Evolutionary conservation across 2,888 invertebrate genomes (phyloP), one percentile per base, ranked within the genome.

Genomic region (Azorinus chamasolen): DNA sequence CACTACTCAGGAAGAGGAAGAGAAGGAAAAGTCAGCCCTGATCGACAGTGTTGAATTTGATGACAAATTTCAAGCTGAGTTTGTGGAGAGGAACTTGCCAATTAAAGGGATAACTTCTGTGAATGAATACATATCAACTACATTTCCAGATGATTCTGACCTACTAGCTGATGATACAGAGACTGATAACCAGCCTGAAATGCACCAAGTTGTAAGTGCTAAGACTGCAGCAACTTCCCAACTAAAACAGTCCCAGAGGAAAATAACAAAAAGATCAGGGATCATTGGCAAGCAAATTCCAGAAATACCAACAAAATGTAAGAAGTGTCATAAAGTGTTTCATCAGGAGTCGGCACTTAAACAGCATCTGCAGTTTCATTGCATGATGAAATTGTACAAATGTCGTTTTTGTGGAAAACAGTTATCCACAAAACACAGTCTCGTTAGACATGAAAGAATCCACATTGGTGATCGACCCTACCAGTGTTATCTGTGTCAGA

Each of bases 41-140:
- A 65, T 79, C 51, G 75, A 75, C 20, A 75, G 74, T 69, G 64
- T 80, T 22, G 69, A 53, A 8, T 54, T 76, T 25, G 80, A 76
- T 64, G 76, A 77, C 46, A 80, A 63, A 45, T 80, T 80, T 55
- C 80, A 80, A 55, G 59, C 66, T 48, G 77, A 78, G 16, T 78
- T 81, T 75, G 81, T 78, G 24, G 81, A 81, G 51, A 74, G 78
- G 65, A 66, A 78, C 43, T 71, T 81, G 74, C 81, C 75, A 37
- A 32, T 62, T 4, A 81, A 78, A 50, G 61, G 63, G 14, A 43
- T 78, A 41, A 74, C 78, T 41, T 80, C 80, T 22, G 80, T 77
- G 43, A 70, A 54, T 77, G 80, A 80, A 20, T 71, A 70, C 20
- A 75, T 80, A 20, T 71, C 76, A 18, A 54, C 76, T 27, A 61